These are phyloP conservation scores for Thunnus thynnus DNA, from an alignment of 2,113 vertebrate genomes.

Conservation along the genomic window DNA sequence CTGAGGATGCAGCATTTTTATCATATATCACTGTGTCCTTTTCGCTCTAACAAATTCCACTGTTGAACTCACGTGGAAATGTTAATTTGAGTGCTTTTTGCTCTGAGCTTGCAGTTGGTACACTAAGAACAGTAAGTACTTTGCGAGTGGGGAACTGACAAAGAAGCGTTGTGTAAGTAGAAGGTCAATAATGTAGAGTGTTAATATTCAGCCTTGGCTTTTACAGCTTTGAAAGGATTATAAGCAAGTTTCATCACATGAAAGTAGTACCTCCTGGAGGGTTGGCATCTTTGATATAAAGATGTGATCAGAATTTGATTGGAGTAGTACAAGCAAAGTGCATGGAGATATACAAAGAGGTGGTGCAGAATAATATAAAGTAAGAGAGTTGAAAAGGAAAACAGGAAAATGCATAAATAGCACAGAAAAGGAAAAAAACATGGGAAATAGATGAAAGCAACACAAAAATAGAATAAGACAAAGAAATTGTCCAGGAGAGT, in stretches of 20 bases:
- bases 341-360: slow-evolving; percentile 46
- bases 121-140: slow-evolving; percentile 41
- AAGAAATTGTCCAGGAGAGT: slow-evolving; percentile 29
- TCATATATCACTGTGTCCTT: background rate
- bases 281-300: slow-evolving; percentile 75
- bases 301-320: slow-evolving; percentile 78
- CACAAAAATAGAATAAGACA: slow-evolving; percentile 43
- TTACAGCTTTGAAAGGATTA: slow-evolving; percentile 74
- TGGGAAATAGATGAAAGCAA: slow-evolving; percentile 57
- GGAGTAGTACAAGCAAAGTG: slow-evolving; percentile 47
- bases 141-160: slow-evolving; percentile 46
- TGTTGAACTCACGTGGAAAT: slow-evolving; percentile 39
- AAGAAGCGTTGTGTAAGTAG: slow-evolving; percentile 56
- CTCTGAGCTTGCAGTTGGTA: slow-evolving; percentile 22
- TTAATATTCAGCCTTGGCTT: slow-evolving; percentile 71
- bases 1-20: background rate
- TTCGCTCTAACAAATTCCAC: slow-evolving; percentile 13
- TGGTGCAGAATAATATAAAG: slow-evolving; percentile 44
- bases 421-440: slow-evolving; percentile 19
- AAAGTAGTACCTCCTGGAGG: slow-evolving; percentile 69
- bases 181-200: slow-evolving; percentile 71
- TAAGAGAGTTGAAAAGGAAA: slow-evolving; percentile 44
- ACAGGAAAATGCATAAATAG: slow-evolving; percentile 45
- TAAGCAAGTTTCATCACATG: slow-evolving; percentile 76
- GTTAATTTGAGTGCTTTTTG: slow-evolving; percentile 11